Evolutionary conservation across 1,140 invertebrate species (phyloP).

Genomic region (Macrocentrus cingulum): DNA sequence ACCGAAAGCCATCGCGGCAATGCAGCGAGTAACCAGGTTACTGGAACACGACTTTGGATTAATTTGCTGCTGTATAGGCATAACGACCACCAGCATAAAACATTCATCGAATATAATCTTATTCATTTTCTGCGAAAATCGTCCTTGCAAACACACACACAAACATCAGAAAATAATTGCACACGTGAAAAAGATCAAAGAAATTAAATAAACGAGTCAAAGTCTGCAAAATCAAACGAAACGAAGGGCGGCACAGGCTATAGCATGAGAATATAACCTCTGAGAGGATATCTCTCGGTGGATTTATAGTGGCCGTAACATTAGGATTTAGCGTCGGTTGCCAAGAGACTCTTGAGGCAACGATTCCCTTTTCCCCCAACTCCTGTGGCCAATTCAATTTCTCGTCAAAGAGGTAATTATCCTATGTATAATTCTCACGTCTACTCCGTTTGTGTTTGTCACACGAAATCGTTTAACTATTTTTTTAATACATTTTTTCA

Average conservation of each 20-base stretch:
- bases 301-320: conserved; percentile 33
- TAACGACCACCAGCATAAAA: background rate
- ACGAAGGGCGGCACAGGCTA: background rate
- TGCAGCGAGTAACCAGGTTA: conserved; percentile 43
- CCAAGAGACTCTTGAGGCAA: conserved; percentile 25
- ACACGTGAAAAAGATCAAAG: background rate
- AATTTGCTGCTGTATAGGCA: conserved; percentile 31
- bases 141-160: background rate
- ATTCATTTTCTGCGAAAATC: background rate
- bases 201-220: background rate
- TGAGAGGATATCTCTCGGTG: conserved; percentile 15
- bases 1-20: too few relatives aligned
- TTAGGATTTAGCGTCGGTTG: conserved; percentile 30
- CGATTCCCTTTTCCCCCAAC: background rate
- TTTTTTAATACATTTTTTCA: too few relatives aligned
- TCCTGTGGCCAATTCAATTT: conserved; percentile 29
- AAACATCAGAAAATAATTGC: background rate
- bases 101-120: background rate
- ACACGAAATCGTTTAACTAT: background rate
- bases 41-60: conserved; percentile 38
- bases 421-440: conserved; percentile 11
- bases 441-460: background rate
- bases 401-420: conserved; percentile 32
- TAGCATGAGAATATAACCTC: conserved; percentile 18
- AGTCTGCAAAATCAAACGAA: conserved; percentile 16